phyloP scores from a whole-genome alignment of 2,888 invertebrate genomes.

The Acleris holmiana region DNA sequence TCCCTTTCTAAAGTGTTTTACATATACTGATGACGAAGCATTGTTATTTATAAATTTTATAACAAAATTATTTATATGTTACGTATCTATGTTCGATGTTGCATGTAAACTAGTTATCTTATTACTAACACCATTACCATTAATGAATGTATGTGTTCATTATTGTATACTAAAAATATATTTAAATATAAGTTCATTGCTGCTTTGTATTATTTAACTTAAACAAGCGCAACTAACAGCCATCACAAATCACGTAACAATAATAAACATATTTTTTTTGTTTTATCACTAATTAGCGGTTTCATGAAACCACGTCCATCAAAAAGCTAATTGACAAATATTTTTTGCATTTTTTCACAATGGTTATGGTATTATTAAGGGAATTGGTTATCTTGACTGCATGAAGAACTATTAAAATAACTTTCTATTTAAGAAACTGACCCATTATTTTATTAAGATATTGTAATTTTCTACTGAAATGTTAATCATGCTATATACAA shows the following conservation, averaged over 20 bases:
- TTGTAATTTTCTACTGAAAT: constrained; percentile 20
- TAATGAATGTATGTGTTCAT: background rate
- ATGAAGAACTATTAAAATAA: constrained; percentile 41
- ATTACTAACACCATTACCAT: background rate
- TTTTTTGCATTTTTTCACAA: constrained; percentile 13
- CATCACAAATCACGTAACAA: background rate
- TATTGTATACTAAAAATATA: constrained; percentile 1
- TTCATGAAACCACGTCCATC: background rate
- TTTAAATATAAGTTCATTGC: constrained; percentile 1
- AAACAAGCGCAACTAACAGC: background rate
- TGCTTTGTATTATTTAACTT: constrained; percentile 3
- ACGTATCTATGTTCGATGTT: too few species aligned
- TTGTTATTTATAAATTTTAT: background rate
- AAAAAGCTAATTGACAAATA: constrained; percentile 2
- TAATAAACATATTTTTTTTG: background rate
- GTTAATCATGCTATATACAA: constrained; percentile 31
- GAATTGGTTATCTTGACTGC: constrained; percentile 41
- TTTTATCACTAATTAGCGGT: constrained; percentile 6
- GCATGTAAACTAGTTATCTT: too few species aligned
- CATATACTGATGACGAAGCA: constrained; percentile 1
- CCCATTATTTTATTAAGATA: constrained; percentile 58
- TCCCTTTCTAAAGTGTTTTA: too few species aligned
- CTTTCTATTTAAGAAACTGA: constrained; percentile 55
- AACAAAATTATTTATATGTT: background rate
- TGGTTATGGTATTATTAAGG: constrained; percentile 10